Evolutionary conservation across 2,888 invertebrate species (phyloP), one percentile per base, ranked within the genome.

Genomic region (Drosophila histrio): DNA sequence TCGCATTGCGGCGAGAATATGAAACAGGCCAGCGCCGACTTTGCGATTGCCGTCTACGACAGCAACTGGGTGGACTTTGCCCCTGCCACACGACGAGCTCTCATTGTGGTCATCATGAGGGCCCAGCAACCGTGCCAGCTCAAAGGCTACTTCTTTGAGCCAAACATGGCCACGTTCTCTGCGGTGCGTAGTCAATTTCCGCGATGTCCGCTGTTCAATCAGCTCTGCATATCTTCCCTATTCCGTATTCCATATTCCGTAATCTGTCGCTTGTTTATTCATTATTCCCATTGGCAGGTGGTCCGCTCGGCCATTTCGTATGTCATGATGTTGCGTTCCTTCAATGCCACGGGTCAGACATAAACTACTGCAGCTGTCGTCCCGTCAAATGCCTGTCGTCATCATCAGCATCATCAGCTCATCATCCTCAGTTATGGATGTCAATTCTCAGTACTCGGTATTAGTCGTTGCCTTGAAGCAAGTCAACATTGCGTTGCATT

Each of bases 161-260:
- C 79, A 7, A 82, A 77, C 59, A 79, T 78, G 79, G 79, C 70
- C 11, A 82, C 79, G 6, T 82, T 82, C 22, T 79, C 78, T 1
- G 43, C 77, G 65, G 80, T 80, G 41, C 32, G 82, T 64, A 5
- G 2, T 9, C 19, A 24, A 24, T 21, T n/a, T n/a, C n/a, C n/a
- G n/a, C n/a, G n/a, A n/a, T n/a, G n/a, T n/a, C n/a, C n/a, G n/a
- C n/a, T n/a, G n/a, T n/a, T n/a, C 21, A 21, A 47, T 30, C 22
- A 17, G 4, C 13, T 6, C 15, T 15, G n/a, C 28, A 19, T 46
- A 19, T 13, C 19, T 15, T 3, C 15, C 5, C 8, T 9, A 15
- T 26, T 7, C 38, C 17, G 4, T 19, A 22, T n/a, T n/a, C n/a
- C n/a, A n/a, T n/a, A n/a, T n/a, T n/a, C n/a, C n/a, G n/a, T 26